A percentile compares a stretch with the other conserved stretches of the same genome.
phyloP scores from a whole-genome alignment of 2,797 vertebrate species.

The Argentina silus region DNA sequence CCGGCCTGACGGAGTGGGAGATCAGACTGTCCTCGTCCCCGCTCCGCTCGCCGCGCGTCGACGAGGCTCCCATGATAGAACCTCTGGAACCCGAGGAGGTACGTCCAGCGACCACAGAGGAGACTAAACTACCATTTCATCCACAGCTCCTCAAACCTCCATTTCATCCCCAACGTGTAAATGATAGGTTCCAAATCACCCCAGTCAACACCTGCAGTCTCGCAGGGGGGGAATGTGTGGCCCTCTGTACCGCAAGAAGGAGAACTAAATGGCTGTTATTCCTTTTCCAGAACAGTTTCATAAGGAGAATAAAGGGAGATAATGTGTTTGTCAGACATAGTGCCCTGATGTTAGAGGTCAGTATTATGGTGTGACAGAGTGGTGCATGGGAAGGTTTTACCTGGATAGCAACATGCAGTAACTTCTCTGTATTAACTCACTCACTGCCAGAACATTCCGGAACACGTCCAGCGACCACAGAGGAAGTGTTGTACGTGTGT shows the following conservation, averaged over 20 bases:
- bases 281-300: conserved; percentile 85
- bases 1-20: conserved; percentile 89
- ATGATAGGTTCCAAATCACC: neutral
- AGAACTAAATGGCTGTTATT: conserved; percentile 12
- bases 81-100: conserved; percentile 88
- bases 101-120: neutral
- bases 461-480: no score
- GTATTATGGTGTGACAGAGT: conserved; percentile 58
- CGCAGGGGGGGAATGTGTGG: neutral
- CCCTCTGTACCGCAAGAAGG: neutral
- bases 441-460: no score
- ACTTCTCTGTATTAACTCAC: no score
- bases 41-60: conserved; percentile 78
- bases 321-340: conserved; percentile 94
- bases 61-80: conserved; percentile 95
- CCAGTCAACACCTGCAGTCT: neutral
- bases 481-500: no score
- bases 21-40: conserved; percentile 94
- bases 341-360: conserved; percentile 92
- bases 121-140: neutral
- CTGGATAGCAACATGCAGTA: no score
- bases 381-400: conserved; percentile 24
- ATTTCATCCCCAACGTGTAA: neutral
- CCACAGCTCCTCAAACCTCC: no score
- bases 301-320: conserved; percentile 88